Evolutionary conservation across 2,888 invertebrate species (phyloP).

Genomic region (Augochlorella aurata): DNA sequence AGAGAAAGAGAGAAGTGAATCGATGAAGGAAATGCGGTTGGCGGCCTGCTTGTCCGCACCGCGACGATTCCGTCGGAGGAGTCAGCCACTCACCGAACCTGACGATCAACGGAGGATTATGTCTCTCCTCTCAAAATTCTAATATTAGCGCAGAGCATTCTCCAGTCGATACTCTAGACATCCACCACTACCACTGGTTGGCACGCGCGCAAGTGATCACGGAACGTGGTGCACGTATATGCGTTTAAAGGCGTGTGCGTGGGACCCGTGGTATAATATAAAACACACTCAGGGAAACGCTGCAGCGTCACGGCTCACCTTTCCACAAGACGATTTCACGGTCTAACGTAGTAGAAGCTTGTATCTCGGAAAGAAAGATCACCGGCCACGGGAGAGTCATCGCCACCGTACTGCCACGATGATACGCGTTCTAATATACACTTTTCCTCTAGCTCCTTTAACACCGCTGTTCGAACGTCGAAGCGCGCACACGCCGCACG

Average conservation of each 20-base stretch:
- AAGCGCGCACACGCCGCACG: slow-evolving; percentile 70
- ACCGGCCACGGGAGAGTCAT: slow-evolving; percentile 48
- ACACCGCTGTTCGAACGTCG: slow-evolving; percentile 51
- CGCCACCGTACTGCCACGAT: slow-evolving; percentile 56
- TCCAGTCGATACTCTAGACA: slow-evolving; percentile 63
- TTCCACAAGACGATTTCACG: slow-evolving; percentile 19
- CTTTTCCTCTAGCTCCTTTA: slow-evolving; percentile 45
- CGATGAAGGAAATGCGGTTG: slow-evolving; percentile 3
- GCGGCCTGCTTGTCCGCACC: slow-evolving; percentile 5
- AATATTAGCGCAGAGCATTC: slow-evolving; percentile 68
- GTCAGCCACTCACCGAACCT: slow-evolving; percentile 42
- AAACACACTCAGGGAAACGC: slow-evolving; percentile 22
- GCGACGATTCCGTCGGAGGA: slow-evolving; percentile 18
- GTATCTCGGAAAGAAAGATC: slow-evolving; percentile 24
- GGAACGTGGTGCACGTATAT: slow-evolving; percentile 18
- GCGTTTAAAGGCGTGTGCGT: slow-evolving; percentile 27
- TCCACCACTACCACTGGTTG: slow-evolving; percentile 47
- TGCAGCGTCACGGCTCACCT: slow-evolving; percentile 50
- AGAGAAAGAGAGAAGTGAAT: neutral
- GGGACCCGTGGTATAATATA: slow-evolving; percentile 22
- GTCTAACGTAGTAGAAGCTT: slow-evolving; percentile 20
- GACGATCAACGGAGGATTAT: slow-evolving; percentile 41
- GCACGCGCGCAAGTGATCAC: slow-evolving; percentile 29
- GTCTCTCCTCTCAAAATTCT: slow-evolving; percentile 60
- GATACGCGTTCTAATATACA: slow-evolving; percentile 50